These are phyloP conservation scores for Dicrostonyx torquatus DNA, from an alignment of 2,797 vertebrate genomes.

Conservation along the genomic window DNA sequence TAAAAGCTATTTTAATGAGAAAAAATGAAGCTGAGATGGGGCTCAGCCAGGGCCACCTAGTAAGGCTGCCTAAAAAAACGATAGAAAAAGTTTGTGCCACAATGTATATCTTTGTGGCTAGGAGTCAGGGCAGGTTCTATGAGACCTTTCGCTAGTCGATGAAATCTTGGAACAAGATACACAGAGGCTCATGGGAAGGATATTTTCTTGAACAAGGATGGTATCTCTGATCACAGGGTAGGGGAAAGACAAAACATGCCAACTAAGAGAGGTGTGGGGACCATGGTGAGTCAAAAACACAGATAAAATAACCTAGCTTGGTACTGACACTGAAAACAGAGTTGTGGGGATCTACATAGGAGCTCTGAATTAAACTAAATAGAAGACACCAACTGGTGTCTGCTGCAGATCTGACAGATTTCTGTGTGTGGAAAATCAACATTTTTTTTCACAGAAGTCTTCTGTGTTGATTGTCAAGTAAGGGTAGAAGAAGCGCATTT, in stretches of 20 bases:
- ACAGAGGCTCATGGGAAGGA: too few species aligned
- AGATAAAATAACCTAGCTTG: background rate
- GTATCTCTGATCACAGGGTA: too few species aligned
- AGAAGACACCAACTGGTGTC: background rate
- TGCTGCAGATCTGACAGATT: background rate
- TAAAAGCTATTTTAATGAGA: background rate
- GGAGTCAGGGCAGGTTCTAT: too few species aligned
- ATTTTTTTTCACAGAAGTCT: background rate
- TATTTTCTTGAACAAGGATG: too few species aligned
- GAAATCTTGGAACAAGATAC: too few species aligned
- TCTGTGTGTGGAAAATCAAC: background rate
- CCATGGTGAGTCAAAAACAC: background rate
- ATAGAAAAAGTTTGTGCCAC: too few species aligned
- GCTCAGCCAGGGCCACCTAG: too few species aligned
- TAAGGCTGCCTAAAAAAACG: too few species aligned
- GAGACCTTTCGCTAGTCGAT: too few species aligned
- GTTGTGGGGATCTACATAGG: background rate
- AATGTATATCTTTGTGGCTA: too few species aligned
- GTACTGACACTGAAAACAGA: background rate
- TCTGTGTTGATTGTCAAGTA: background rate
- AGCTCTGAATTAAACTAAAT: background rate
- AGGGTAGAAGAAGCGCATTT: background rate
- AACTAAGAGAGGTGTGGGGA: background rate
- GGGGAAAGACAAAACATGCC: too few species aligned
- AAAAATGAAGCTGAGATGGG: background rate